Conservation (phyloP, 2,113 vertebrate species). For the Syngnathoides biaculeatus region DNA sequence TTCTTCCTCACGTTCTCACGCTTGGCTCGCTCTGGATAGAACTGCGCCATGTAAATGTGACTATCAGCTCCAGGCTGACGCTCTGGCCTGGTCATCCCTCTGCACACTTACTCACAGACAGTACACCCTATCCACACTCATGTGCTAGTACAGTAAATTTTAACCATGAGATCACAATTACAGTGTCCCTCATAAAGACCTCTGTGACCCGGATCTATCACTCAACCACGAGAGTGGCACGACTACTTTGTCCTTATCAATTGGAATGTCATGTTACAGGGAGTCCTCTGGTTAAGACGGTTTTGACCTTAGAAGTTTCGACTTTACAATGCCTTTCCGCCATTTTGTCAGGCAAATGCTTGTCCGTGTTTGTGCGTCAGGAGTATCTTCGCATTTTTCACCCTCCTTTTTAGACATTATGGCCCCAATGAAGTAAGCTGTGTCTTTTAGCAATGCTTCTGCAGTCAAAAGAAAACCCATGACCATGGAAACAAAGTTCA, state of each 20-base stretch:
- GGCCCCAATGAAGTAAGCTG: too few species aligned
- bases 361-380: too few species aligned
- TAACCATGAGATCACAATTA: constrained; percentile 7
- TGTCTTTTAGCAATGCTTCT: too few species aligned
- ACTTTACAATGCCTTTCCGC: too few species aligned
- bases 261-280: too few species aligned
- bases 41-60: constrained; percentile 10
- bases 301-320: too few species aligned
- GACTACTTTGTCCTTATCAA: not conserved
- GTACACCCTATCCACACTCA: not conserved
- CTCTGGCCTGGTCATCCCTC: constrained; percentile 15
- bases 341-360: too few species aligned
- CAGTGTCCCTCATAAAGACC: not conserved
- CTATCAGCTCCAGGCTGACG: constrained; percentile 13
- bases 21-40: constrained; percentile 30
- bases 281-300: too few species aligned
- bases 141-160: not conserved
- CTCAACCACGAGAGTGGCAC: not conserved
- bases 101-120: not conserved
- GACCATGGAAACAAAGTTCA: too few species aligned
- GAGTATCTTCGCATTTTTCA: too few species aligned
- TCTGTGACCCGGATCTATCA: not conserved
- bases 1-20: constrained; percentile 21
- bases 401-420: too few species aligned
- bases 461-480: too few species aligned